Conservation (phyloP, 2,888 invertebrate genomes). For the Stenichneumon culpator region DNA sequence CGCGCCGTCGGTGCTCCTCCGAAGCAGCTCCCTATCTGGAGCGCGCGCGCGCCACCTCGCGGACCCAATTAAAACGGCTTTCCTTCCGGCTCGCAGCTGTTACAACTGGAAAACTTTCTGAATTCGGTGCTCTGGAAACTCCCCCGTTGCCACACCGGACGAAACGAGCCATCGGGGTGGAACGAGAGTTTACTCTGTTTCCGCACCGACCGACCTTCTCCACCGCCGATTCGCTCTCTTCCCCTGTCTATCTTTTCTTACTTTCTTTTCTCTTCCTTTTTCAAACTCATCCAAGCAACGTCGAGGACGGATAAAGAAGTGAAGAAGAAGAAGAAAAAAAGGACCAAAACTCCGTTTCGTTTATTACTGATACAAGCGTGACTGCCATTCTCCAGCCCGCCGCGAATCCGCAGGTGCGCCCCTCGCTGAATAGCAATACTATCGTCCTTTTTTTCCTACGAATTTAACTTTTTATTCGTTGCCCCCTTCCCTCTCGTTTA, state of each 20-base stretch:
- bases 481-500: too few species aligned
- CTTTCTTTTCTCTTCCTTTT: slow-evolving; percentile 17
- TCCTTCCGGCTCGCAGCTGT: slow-evolving; percentile 76
- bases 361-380: slow-evolving; percentile 21
- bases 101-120: slow-evolving; percentile 76
- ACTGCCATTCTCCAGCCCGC: not conserved
- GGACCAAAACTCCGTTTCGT: slow-evolving; percentile 13
- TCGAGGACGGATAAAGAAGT: slow-evolving; percentile 34
- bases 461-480: not conserved
- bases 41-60: slow-evolving; percentile 28
- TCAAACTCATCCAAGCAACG: slow-evolving; percentile 23
- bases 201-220: slow-evolving; percentile 46
- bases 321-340: slow-evolving; percentile 8
- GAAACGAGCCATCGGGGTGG: slow-evolving; percentile 66
- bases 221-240: slow-evolving; percentile 49
- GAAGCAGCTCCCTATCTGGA: not conserved
- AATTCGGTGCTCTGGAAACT: slow-evolving; percentile 68
- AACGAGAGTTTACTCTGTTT: slow-evolving; percentile 66
- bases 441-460: not conserved
- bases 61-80: slow-evolving; percentile 79
- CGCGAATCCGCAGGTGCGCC: not conserved
- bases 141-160: slow-evolving; percentile 40
- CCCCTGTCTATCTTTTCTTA: slow-evolving; percentile 5
- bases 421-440: not conserved
- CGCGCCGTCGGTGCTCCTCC: slow-evolving; percentile 46